Percentiles rank a stretch among this genome's conserved stretches.
Conservation (phyloP, 2,888 invertebrate species). For the Lymantria dispar region DNA sequence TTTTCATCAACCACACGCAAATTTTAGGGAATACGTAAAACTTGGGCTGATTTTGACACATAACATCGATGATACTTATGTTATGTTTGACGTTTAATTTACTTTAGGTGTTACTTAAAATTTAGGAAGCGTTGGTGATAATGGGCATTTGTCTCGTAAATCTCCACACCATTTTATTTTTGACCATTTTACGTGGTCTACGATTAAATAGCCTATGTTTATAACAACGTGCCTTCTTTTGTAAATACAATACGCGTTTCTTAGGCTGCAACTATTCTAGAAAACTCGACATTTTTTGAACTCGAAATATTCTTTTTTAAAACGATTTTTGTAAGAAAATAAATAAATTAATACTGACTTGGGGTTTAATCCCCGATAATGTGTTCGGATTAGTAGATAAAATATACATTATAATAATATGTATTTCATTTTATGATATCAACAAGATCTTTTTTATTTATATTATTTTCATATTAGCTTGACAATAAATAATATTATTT, state of each 20-base stretch:
- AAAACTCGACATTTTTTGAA: constrained; percentile 11
- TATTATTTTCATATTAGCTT: not conserved
- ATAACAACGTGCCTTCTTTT: not conserved
- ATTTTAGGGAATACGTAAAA: too few relatives aligned
- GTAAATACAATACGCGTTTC: not conserved
- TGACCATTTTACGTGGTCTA: not conserved
- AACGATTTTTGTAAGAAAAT: constrained; percentile 9
- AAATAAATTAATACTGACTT: not conserved
- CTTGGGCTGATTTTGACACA: too few relatives aligned
- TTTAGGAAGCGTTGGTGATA: too few relatives aligned
- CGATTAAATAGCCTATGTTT: not conserved
- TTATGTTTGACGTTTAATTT: too few relatives aligned
- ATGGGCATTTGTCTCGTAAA: too few relatives aligned
- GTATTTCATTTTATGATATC: constrained; percentile 25
- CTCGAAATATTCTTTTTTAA: constrained; percentile 20
- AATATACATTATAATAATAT: constrained; percentile 30
- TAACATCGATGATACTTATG: too few relatives aligned
- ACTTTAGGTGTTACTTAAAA: too few relatives aligned
- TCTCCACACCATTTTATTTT: not conserved
- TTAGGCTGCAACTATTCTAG: not conserved
- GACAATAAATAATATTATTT: not conserved
- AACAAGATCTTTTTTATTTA: constrained; percentile 1
- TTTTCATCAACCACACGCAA: too few relatives aligned
- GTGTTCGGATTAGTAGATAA: constrained; percentile 37
- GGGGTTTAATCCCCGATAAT: constrained; percentile 36